Evolutionary conservation across 2,797 vertebrate species (phyloP).

Genomic region (Cryptoprocta ferox): DNA sequence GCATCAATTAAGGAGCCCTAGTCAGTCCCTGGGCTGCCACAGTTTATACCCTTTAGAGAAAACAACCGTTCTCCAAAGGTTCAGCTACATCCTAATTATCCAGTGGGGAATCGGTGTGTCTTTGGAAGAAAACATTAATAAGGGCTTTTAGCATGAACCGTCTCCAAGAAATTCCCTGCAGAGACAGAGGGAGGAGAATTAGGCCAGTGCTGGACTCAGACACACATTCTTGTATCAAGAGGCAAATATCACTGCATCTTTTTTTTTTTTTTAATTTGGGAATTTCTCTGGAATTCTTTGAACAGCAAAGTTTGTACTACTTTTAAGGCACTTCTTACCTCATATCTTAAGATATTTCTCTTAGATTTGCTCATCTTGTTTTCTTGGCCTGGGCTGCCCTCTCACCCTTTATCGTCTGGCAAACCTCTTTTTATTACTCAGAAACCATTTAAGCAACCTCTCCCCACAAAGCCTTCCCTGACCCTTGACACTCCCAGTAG

Average conservation of each 20-base stretch:
- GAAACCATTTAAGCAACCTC: not conserved
- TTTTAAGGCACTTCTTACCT: constrained; percentile 32
- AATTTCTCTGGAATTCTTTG: constrained; percentile 68
- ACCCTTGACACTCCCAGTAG: not conserved
- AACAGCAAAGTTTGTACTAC: not conserved
- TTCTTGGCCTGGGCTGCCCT: constrained; percentile 1
- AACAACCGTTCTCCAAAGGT: constrained; percentile 14
- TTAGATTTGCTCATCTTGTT: constrained; percentile 23
- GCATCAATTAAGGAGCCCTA: constrained; percentile 58
- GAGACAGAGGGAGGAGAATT: constrained; percentile 17
- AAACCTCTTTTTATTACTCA: not conserved
- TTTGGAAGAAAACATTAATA: constrained; percentile 56
- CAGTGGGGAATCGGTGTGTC: constrained; percentile 54
- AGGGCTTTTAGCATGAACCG: constrained; percentile 61
- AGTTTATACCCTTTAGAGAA: constrained; percentile 48
- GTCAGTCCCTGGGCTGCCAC: constrained; percentile 5
- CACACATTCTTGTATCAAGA: constrained; percentile 13
- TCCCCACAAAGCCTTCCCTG: not conserved
- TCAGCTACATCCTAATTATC: constrained; percentile 66
- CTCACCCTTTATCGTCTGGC: not conserved
- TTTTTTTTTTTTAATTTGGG: not conserved
- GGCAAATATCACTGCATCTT: not conserved
- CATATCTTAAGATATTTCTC: constrained; percentile 41
- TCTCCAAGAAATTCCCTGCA: constrained; percentile 64
- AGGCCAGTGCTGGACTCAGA: constrained; percentile 3